phyloP scores from a whole-genome alignment of 2,888 invertebrate species.

The Andrena marginata region DNA sequence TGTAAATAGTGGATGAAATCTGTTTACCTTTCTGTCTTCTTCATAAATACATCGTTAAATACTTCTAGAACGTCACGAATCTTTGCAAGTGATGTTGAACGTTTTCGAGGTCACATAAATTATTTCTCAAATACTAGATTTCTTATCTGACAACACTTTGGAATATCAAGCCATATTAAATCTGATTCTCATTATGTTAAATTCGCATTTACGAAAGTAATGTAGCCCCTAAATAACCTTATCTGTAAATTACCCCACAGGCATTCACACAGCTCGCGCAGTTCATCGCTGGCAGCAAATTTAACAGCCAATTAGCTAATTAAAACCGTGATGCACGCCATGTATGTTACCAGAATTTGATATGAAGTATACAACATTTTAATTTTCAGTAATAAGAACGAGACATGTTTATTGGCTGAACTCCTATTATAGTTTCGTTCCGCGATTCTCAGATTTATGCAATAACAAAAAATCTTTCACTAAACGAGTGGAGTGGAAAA shows the following conservation, averaged over 20 bases:
- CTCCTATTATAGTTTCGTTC: too few species aligned
- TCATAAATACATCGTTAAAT: too few species aligned
- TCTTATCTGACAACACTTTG: not conserved
- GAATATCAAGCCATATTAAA: not conserved
- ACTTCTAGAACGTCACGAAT: too few species aligned
- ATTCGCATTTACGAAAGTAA: not conserved
- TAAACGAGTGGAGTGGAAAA: too few species aligned
- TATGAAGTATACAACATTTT: not conserved
- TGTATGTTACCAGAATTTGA: not conserved
- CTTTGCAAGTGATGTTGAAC: too few species aligned
- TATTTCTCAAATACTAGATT: not conserved
- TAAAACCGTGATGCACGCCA: not conserved
- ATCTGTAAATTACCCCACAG: not conserved
- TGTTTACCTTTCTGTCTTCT: too few species aligned
- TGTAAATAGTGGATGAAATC: too few species aligned
- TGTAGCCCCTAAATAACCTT: not conserved
- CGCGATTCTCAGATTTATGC: too few species aligned
- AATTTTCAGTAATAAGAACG: not conserved
- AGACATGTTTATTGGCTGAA: too few species aligned
- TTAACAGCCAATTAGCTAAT: not conserved
- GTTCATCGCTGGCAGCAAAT: not conserved
- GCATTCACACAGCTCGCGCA: not conserved
- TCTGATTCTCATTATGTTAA: not conserved
- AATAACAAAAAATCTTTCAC: too few species aligned
- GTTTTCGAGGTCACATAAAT: not conserved